Percentiles rank a stretch among this genome's conserved stretches.
Conservation (phyloP, 1,140 invertebrate species). For the Psilanteris sp. region DNA sequence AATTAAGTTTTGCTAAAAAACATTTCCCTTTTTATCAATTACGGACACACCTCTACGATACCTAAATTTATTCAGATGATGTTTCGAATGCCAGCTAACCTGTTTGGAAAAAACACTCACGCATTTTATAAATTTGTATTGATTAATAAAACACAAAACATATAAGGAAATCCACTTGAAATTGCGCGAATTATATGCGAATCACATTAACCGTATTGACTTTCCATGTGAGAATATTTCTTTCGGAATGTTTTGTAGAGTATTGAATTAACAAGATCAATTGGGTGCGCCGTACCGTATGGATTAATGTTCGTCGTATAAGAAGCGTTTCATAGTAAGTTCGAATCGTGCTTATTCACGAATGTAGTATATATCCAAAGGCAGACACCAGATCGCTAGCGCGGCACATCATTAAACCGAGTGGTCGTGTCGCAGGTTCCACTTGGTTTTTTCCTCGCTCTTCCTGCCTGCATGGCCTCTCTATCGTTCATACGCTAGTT, state of each 20-base stretch:
- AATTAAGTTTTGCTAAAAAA: no score
- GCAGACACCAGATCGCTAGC: constrained; percentile 66
- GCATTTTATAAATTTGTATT: no score
- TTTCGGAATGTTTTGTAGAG: constrained; percentile 18
- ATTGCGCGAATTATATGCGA: no score
- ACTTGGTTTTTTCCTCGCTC: constrained; percentile 66
- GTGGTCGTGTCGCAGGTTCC: constrained; percentile 71
- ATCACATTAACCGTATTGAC: neutral
- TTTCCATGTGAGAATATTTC: constrained; percentile 9
- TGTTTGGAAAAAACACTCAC: no score
- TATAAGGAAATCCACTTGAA: no score
- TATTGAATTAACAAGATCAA: constrained; percentile 41
- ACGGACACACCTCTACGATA: no score
- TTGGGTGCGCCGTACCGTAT: constrained; percentile 33
- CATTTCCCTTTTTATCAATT: no score
- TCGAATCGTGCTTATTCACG: constrained; percentile 49
- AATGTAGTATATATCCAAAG: constrained; percentile 50
- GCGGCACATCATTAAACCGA: constrained; percentile 77
- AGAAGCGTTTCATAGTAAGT: constrained; percentile 65
- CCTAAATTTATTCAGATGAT: no score
- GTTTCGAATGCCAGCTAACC: no score
- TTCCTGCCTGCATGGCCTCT: constrained; percentile 42
- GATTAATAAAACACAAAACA: no score
- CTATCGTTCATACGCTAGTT: constrained; percentile 48
- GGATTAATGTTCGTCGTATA: constrained; percentile 58